Base-by-base conservation (phyloP, 2,797 vertebrate species). In the Myotis planiceps region DNA sequence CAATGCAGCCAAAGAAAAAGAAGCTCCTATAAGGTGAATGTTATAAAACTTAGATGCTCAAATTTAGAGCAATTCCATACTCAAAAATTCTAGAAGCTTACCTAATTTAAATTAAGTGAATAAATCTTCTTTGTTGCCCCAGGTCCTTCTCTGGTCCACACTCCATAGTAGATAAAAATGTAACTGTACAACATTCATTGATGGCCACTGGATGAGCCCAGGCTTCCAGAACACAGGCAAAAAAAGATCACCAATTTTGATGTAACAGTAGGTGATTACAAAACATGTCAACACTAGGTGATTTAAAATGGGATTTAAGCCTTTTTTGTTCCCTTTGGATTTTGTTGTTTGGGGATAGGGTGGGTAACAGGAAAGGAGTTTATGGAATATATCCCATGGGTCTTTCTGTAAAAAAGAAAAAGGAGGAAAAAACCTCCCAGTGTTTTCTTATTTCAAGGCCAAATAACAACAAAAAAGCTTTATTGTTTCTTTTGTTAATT, bases 401-500 rank as follows among this genome's bases (percentile, higher is more conserved):
- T 72, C 51, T 90, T 97, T 97, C 80, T 92, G 66, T 96, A 91
- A 72, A 84, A 96, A 94, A 86, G 87, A 92, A 96, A 98, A 97
- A 32, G 8, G 21, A 75, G 88, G 95, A 96, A 55, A 97, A 84
- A 88, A 88, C 86, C 58, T 98, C 96, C 95, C 88, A 95, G 58
- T 96, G 94, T 90, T 90, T 96, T 96, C 90, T 92, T 76, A 97
- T 96, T 98, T 97, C 95, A 98, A 98, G 93, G 90, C 45, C 96
- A 98, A 98, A 98, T 95, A 97, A 76, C 96, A 96, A 86, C 15
- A 39, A 97, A 93, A 97, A 96, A 97, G 90, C 78, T 97, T 98
- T 97, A 97, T 90, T 98, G 85, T 97, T 98, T 97, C 81, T 98
- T 94, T 90, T 97, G 91, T 97, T 97, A 96, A 98, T 98, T 58